Conservation (phyloP, 2,888 invertebrate species). For the Ferdinandea cuprea region DNA sequence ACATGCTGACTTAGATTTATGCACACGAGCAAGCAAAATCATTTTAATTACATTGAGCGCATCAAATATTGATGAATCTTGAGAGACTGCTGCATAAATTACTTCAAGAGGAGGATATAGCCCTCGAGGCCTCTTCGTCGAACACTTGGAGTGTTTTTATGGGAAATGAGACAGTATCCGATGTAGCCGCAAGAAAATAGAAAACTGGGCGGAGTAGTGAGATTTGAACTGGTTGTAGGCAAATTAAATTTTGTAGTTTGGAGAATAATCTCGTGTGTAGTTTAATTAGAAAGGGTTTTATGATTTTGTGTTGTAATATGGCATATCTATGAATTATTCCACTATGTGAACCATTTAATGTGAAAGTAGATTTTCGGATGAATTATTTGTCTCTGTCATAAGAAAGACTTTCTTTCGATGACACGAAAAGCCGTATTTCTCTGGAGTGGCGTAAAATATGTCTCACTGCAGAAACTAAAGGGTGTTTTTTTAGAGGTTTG, state of each 20-base stretch:
- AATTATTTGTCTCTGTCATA: no score
- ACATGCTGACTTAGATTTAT: conserved; percentile 67
- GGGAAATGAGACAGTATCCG: conserved; percentile 4
- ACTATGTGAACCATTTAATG: no score
- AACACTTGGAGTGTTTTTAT: conserved; percentile 22
- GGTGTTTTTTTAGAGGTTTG: no score
- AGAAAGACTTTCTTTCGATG: no score
- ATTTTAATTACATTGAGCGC: conserved; percentile 72
- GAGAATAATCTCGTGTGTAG: no score
- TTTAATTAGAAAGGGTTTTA: no score
- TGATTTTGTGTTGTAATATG: no score
- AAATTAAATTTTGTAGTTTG: conserved; percentile 21
- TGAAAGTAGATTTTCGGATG: no score
- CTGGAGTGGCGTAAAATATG: no score
- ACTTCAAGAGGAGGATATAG: conserved; percentile 8
- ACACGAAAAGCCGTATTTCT: no score
- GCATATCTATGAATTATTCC: no score
- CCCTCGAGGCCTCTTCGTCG: conserved; percentile 10
- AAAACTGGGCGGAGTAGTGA: background rate
- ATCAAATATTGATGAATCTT: conserved; percentile 68
- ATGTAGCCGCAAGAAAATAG: conserved; percentile 9
- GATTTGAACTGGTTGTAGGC: background rate
- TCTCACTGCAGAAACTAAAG: no score
- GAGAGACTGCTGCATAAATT: conserved; percentile 32
- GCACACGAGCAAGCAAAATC: conserved; percentile 60